Percentiles rank a stretch among this genome's conserved stretches.
Conservation (phyloP, 2,888 invertebrate genomes). For the Volucella bombylans region DNA sequence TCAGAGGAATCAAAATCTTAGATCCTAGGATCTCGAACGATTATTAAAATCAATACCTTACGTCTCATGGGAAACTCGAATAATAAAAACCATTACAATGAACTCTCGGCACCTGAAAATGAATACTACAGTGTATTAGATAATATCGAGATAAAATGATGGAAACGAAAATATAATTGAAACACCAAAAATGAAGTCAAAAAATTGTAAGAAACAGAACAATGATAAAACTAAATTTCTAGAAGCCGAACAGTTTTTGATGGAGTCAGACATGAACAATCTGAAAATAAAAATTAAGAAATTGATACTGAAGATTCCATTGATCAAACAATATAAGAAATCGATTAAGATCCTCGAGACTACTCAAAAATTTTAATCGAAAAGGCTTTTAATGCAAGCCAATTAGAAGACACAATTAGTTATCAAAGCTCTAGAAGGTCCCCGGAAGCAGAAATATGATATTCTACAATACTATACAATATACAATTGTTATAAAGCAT, state of each 20-base stretch:
- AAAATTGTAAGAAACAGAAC: not conserved
- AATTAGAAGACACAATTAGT: not conserved
- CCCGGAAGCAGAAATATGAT: conserved; percentile 9
- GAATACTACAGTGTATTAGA: not conserved
- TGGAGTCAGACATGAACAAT: not conserved
- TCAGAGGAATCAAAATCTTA: too few relatives aligned
- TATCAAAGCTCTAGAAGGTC: not conserved
- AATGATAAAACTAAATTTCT: conserved; percentile 8
- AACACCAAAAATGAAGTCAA: too few relatives aligned
- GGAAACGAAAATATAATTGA: too few relatives aligned
- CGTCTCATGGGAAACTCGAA: not conserved
- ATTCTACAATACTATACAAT: conserved; percentile 74
- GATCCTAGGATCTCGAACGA: too few relatives aligned
- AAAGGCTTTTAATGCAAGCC: conserved; percentile 8
- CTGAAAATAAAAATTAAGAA: not conserved
- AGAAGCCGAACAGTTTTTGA: not conserved
- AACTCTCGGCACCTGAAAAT: not conserved
- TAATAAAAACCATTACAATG: too few relatives aligned
- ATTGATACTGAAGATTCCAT: not conserved
- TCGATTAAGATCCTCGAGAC: conserved; percentile 4
- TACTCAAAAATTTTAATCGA: conserved; percentile 6
- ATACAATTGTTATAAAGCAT: conserved; percentile 71
- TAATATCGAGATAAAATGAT: not conserved
- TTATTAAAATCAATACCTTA: conserved; percentile 26
- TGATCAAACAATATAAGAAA: conserved; percentile 9